These are phyloP conservation scores for Rhaphigaster nebulosa DNA, from an alignment of 2,888 invertebrate genomes.

Conservation along the genomic window DNA sequence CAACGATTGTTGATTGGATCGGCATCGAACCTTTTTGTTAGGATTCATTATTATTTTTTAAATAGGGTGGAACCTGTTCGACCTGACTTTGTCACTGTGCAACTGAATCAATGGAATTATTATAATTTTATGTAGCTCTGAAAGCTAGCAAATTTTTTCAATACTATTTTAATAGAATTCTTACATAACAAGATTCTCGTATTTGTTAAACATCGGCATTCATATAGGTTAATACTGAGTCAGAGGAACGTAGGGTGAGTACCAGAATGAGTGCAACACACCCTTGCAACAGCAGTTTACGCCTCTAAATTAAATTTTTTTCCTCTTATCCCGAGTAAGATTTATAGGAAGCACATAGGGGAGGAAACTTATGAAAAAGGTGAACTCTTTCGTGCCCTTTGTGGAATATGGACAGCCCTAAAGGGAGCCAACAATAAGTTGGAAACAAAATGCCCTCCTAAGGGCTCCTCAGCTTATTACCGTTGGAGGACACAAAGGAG, in stretches of 20 bases:
- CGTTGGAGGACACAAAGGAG: conserved; percentile 17
- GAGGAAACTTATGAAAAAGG: conserved; percentile 27
- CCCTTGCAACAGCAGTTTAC: neutral
- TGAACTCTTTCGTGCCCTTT: conserved; percentile 5
- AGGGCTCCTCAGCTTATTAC: conserved; percentile 27
- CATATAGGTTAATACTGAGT: neutral
- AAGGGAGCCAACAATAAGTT: neutral
- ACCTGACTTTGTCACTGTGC: too few relatives aligned
- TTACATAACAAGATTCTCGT: too few relatives aligned
- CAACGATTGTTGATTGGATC: too few relatives aligned
- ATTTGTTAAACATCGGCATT: neutral
- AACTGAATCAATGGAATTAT: too few relatives aligned
- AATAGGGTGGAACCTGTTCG: too few relatives aligned
- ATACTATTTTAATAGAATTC: too few relatives aligned
- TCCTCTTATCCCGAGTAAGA: neutral
- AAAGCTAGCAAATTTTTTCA: too few relatives aligned
- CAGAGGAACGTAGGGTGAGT: neutral
- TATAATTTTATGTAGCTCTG: too few relatives aligned
- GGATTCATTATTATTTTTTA: too few relatives aligned
- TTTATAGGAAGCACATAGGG: conserved; percentile 15
- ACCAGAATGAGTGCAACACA: neutral
- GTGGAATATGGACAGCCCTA: conserved; percentile 10
- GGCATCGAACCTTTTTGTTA: too few relatives aligned
- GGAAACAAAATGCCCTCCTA: conserved; percentile 4
- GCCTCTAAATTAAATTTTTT: conserved; percentile 22